Percentiles rank a stretch among this genome's conserved stretches.
Evolutionary conservation across 2,113 vertebrate genomes (phyloP).

Genomic region (Lethenteron reissneri): DNA sequence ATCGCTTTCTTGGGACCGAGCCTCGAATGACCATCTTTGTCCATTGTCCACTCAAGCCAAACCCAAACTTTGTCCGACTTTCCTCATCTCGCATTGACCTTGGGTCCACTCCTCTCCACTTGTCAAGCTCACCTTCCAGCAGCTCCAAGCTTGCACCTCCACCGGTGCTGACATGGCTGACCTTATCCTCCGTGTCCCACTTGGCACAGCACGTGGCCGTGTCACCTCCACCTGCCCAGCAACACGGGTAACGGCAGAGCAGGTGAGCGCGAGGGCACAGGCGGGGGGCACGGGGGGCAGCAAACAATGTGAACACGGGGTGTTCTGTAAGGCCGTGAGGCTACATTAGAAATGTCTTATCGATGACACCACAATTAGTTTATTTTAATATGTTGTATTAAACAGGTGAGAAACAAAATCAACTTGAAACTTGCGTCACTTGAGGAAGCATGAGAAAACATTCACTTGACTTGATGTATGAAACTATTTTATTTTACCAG

Average conservation of each 20-base stretch:
- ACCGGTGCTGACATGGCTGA: conserved; percentile 92
- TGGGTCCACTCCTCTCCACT: conserved; percentile 6
- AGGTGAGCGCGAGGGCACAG: not conserved
- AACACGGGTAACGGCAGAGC: not conserved
- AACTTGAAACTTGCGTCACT: no score
- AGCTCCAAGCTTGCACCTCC: conserved; percentile 94
- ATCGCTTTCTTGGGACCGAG: not conserved
- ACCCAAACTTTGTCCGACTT: not conserved
- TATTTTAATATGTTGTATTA: no score
- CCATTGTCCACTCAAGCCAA: conserved; percentile 12
- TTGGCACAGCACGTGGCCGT: conserved; percentile 95
- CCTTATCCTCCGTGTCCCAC: conserved; percentile 94
- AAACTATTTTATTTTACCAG: no score
- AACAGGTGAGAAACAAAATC: no score
- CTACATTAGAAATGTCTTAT: no score
- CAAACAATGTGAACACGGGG: not conserved
- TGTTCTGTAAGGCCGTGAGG: not conserved
- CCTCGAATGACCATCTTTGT: conserved; percentile 10
- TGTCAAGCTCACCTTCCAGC: conserved; percentile 46
- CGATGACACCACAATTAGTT: no score
- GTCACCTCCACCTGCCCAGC: conserved; percentile 64
- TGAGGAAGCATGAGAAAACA: no score
- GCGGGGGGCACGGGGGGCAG: no score
- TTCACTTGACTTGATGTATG: no score
- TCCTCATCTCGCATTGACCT: conserved; percentile 4